These are phyloP conservation scores for Cyprinella venusta DNA, from an alignment of 2,797 vertebrate species.

Conservation along the genomic window DNA sequence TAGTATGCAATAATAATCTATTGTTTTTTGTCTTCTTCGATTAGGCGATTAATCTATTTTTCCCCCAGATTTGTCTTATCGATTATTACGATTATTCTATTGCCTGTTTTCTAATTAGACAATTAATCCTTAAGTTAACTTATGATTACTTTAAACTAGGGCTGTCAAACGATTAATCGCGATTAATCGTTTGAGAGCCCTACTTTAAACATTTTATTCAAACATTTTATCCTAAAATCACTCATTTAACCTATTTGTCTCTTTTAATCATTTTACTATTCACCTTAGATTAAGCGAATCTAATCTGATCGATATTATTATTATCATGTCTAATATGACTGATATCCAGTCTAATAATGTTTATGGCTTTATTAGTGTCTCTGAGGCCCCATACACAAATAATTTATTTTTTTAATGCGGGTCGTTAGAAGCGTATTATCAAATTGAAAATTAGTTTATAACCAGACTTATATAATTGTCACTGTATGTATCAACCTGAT, in stretches of 20 bases:
- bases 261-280: neutral
- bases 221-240: neutral
- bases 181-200: too few species aligned
- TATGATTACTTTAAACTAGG: neutral
- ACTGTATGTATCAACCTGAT: neutral
- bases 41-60: neutral
- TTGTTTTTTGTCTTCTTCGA: neutral
- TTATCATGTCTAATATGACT: too few species aligned
- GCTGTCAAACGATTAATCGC: too few species aligned
- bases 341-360: neutral
- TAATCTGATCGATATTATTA: neutral
- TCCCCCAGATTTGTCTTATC: neutral
- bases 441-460: neutral
- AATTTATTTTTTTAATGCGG: neutral
- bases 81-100: neutral
- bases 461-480: neutral
- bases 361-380: neutral
- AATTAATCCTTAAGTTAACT: neutral
- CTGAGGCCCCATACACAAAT: neutral
- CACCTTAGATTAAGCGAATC: neutral
- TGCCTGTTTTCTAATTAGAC: neutral
- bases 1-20: neutral
- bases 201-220: neutral
- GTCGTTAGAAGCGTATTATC: neutral
- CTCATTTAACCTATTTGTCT: neutral